Conservation (phyloP, 2,113 vertebrate genomes). For the Periophthalmus modestus region DNA sequence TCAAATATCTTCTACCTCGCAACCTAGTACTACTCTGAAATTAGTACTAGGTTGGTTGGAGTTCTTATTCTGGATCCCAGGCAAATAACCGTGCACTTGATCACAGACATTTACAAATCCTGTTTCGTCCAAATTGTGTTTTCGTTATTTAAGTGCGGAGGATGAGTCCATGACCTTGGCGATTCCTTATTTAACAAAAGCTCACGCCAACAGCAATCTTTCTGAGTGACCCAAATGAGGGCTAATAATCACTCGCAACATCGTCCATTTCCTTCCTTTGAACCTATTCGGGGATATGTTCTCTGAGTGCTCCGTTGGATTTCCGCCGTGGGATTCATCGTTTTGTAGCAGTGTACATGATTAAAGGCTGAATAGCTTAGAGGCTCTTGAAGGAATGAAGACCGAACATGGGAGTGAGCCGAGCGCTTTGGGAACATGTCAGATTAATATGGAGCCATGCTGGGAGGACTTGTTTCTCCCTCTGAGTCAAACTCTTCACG, state of each 20-base stretch:
- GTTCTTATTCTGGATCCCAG: no score
- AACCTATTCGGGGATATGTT: slow-evolving; percentile 30
- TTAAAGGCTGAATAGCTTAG: slow-evolving; percentile 43
- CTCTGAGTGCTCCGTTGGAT: slow-evolving; percentile 28
- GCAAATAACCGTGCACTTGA: not conserved
- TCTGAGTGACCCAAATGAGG: slow-evolving; percentile 37
- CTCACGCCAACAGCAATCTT: slow-evolving; percentile 20
- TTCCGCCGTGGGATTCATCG: slow-evolving; percentile 37
- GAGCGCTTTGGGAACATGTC: slow-evolving; percentile 43
- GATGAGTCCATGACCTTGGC: not conserved
- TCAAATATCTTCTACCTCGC: no score
- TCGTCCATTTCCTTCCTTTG: slow-evolving; percentile 18
- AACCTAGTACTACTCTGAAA: no score
- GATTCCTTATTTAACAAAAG: not conserved
- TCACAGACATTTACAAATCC: not conserved
- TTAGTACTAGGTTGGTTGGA: no score
- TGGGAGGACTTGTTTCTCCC: slow-evolving; percentile 39
- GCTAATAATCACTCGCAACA: slow-evolving; percentile 34
- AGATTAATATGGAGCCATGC: slow-evolving; percentile 52
- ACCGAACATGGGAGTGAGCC: slow-evolving; percentile 30
- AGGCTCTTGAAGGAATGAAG: slow-evolving; percentile 30
- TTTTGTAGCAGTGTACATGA: slow-evolving; percentile 45
- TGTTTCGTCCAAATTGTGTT: not conserved
- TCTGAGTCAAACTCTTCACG: slow-evolving; percentile 13
- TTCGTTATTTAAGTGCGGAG: not conserved